phyloP scores from a whole-genome alignment of 2,888 invertebrate species.

The Eupithecia subfuscata region DNA sequence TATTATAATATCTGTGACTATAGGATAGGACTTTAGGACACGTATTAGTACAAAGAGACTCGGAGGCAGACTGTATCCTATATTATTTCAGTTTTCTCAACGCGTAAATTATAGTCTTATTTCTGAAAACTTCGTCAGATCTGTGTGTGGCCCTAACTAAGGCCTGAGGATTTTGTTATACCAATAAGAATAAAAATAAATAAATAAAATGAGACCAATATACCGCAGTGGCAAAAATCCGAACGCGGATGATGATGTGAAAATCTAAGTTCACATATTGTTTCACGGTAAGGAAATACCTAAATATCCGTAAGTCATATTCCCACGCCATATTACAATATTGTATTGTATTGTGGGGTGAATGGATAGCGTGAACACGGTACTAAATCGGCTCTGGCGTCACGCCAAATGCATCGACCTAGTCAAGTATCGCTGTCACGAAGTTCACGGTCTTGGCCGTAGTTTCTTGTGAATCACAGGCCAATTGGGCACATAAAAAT shows the following conservation, averaged over 20 bases:
- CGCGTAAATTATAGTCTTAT: no score
- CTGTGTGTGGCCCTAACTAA: no score
- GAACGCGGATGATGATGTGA: not conserved
- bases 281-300: not conserved
- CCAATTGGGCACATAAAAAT: not conserved
- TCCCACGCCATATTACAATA: conserved; percentile 3
- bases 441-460: conserved; percentile 28
- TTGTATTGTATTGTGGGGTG: conserved; percentile 20
- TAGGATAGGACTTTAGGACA: no score
- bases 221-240: not conserved
- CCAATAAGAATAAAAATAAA: not conserved
- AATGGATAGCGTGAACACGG: conserved; percentile 26
- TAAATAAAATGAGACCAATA: not conserved
- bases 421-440: conserved; percentile 1
- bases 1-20: no score
- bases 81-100: not conserved
- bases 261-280: not conserved
- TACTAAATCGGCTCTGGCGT: conserved; percentile 23
- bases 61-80: not conserved
- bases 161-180: not conserved
- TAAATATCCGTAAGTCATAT: conserved; percentile 1
- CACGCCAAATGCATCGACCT: conserved; percentile 25
- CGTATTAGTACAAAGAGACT: no score
- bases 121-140: no score
- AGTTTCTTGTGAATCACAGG: conserved; percentile 1